Conservation (phyloP, 2,113 vertebrate genomes). For the Mastomys natalensis region DNA sequence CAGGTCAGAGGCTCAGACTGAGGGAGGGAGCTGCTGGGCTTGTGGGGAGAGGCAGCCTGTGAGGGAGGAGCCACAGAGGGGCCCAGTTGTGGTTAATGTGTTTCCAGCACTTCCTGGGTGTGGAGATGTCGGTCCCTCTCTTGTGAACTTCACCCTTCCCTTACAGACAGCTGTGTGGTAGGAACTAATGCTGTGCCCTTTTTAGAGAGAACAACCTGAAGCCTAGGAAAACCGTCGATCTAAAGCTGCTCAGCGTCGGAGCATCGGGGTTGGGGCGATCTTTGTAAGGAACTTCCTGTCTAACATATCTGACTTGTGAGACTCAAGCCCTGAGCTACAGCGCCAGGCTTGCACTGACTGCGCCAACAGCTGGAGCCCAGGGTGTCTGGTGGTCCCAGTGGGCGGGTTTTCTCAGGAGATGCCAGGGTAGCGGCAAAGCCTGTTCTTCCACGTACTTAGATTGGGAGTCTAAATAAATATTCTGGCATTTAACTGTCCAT, state of each 20-base stretch:
- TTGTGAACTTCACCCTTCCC: neutral
- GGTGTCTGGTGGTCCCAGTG: neutral
- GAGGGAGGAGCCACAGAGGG: too few species aligned
- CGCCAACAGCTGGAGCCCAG: neutral
- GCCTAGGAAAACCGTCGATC: neutral
- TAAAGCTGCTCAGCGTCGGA: neutral
- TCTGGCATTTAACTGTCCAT: rapidly evolving
- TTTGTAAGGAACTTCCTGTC: neutral
- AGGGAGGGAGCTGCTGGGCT: neutral
- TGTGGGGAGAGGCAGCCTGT: neutral
- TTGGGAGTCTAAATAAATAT: neutral
- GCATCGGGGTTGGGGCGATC: neutral
- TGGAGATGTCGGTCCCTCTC: too few species aligned
- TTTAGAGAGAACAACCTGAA: neutral
- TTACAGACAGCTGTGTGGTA: neutral
- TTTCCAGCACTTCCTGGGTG: neutral
- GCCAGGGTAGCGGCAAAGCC: neutral
- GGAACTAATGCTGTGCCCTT: neutral
- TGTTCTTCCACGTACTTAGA: neutral
- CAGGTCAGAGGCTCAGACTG: neutral
- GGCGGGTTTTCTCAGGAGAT: neutral
- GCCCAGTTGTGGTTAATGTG: rapidly evolving
- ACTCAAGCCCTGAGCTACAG: too few species aligned
- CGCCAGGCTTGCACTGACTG: neutral
- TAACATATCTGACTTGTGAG: neutral